A percentile compares a stretch with the other conserved stretches of the same genome.
Conservation (phyloP, 1,140 invertebrate species). For the Amyelois transitella region DNA sequence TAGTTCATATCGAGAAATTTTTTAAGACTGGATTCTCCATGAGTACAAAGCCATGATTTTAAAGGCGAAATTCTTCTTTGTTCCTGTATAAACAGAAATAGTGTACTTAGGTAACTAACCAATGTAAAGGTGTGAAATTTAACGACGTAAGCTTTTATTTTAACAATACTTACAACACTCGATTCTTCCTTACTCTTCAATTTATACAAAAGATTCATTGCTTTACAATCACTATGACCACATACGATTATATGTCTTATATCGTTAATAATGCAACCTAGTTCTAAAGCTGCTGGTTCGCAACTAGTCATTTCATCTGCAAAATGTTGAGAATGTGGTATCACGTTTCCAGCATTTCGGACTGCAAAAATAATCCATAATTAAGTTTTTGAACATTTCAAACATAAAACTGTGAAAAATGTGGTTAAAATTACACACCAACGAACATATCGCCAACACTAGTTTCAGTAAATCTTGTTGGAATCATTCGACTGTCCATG, state of each 20-base stretch:
- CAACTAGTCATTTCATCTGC: slow-evolving; percentile 90
- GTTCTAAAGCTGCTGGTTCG: slow-evolving; percentile 94
- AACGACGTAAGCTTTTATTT: no score
- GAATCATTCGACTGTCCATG: slow-evolving; percentile 97
- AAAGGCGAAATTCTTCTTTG: slow-evolving; percentile 90
- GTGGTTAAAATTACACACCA: slow-evolving; percentile 76
- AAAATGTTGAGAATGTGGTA: slow-evolving; percentile 93
- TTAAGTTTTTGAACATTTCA: neutral
- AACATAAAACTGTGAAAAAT: slow-evolving; percentile 1
- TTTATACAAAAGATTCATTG: slow-evolving; percentile 94
- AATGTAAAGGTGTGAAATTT: no score
- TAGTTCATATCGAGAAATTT: slow-evolving; percentile 87
- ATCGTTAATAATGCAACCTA: slow-evolving; percentile 94
- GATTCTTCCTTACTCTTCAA: slow-evolving; percentile 85
- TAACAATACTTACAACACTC: slow-evolving; percentile 75
- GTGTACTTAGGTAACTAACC: no score
- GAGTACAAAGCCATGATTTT: slow-evolving; percentile 92
- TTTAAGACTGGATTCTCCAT: slow-evolving; percentile 86
- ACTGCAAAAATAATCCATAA: slow-evolving; percentile 76
- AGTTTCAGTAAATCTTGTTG: slow-evolving; percentile 95
- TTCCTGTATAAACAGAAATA: slow-evolving; percentile 67
- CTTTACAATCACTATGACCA: slow-evolving; percentile 98
- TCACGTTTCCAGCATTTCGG: slow-evolving; percentile 94
- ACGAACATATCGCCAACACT: slow-evolving; percentile 98
- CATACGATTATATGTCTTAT: slow-evolving; percentile 96